Percentiles rank a stretch among this genome's conserved stretches.
These are phyloP conservation scores for Zhuqinia jingwanae DNA, from an alignment of 2,888 invertebrate genomes.

Conservation along the genomic window DNA sequence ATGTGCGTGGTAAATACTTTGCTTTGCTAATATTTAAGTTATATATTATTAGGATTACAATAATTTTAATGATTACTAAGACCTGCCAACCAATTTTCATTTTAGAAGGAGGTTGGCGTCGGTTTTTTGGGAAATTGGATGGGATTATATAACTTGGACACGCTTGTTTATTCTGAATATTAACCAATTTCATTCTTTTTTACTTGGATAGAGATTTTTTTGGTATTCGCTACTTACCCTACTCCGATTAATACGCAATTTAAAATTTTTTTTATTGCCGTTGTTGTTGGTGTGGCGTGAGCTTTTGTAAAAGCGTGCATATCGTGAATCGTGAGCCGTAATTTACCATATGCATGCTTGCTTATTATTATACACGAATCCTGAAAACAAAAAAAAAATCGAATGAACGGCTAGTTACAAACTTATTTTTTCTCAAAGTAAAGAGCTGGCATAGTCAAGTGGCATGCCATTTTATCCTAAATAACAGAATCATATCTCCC, in stretches of 20 bases:
- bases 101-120: too few relatives aligned
- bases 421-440: constrained; percentile 56
- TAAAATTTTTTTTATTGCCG: not conserved
- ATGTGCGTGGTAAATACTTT: too few relatives aligned
- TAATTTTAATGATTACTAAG: too few relatives aligned
- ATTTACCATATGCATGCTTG: constrained; percentile 47
- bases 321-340: constrained; percentile 66
- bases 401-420: constrained; percentile 68
- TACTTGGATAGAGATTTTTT: not conserved
- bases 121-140: not conserved
- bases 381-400: constrained; percentile 49
- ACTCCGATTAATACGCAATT: not conserved
- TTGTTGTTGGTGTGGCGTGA: constrained; percentile 51
- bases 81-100: too few relatives aligned
- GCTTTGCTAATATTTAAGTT: too few relatives aligned
- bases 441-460: constrained; percentile 25
- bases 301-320: constrained; percentile 64
- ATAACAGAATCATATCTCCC: constrained; percentile 68
- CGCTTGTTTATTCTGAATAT: too few relatives aligned
- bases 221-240: constrained; percentile 18
- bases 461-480: constrained; percentile 65
- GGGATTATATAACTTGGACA: too few relatives aligned
- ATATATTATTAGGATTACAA: too few relatives aligned
- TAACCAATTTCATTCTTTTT: too few relatives aligned
- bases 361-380: not conserved